Evolutionary conservation across 2,888 invertebrate genomes (phyloP).

Genomic region (Isotomurus palustris): DNA sequence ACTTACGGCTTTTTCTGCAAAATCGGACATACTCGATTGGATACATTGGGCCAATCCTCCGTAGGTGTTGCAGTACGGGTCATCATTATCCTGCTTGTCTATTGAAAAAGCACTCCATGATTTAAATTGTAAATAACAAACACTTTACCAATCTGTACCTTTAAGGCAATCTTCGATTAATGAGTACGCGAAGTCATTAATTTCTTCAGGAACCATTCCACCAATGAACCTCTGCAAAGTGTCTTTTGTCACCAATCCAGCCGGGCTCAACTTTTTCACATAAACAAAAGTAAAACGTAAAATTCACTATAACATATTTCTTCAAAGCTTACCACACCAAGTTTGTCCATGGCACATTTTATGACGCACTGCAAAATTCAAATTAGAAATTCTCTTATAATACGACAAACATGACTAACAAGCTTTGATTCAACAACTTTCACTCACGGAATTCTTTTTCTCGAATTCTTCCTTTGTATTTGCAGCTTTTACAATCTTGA

Average conservation of each 20-base stretch:
- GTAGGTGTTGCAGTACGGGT: no score
- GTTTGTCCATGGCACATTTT: conserved; percentile 18
- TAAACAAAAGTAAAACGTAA: not conserved
- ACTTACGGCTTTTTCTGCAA: no score
- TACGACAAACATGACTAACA: not conserved
- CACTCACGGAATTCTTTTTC: conserved; percentile 17
- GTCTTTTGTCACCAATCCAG: conserved; percentile 10
- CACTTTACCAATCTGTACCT: no score
- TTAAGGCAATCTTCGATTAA: conserved; percentile 15
- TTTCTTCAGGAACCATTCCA: conserved; percentile 8
- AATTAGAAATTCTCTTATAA: no score
- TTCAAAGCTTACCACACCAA: conserved; percentile 18
- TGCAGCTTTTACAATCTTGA: conserved; percentile 19
- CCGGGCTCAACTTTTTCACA: conserved; percentile 7
- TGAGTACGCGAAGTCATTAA: conserved; percentile 17
- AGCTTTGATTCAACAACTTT: no score
- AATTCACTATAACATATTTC: not conserved
- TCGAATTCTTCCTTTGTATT: conserved; percentile 7
- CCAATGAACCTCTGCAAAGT: conserved; percentile 8
- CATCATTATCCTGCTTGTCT: no score
- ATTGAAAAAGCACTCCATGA: no score
- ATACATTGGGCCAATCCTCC: no score
- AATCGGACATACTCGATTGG: no score
- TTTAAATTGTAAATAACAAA: no score
- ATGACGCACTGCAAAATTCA: conserved; percentile 22